Evolutionary conservation across 2,888 invertebrate genomes (phyloP), one percentile per base, ranked within the genome.

Genomic region (Caenorhabditis sp.): DNA sequence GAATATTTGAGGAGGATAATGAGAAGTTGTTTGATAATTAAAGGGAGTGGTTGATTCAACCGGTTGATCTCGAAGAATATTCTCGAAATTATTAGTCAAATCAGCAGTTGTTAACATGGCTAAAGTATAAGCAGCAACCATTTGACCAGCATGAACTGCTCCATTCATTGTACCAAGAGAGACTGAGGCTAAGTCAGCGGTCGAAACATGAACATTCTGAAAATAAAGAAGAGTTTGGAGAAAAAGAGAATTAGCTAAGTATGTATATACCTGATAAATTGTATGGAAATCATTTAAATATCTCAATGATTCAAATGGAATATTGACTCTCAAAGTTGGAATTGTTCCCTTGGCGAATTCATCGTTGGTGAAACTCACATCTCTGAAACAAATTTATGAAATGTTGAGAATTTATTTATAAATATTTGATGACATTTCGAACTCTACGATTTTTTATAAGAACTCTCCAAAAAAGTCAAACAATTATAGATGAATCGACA

Each of bases 141-240:
- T 17, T 14, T 78, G 36, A 10, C 80, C 83, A 1, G 78, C 58
- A 25, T 75, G 53, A 12, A 83, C 70, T 5, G 83, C 83, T 59
- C 83, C 83, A 57, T 83, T 83, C 82, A 82, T 83, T 57, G 79
- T 78, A 8, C 83, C 83, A 23, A 78, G 66, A 23, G 80, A 76
- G 5, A 31, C 62, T 1, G 70, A 71, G 1, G 77, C 70, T 17
- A 81, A 59, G 62, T 83, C 83, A 25, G 83, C 76, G 0, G 81
- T 77, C 10, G 83, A 81, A 49, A 83, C 80, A 61, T 76, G 71
- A 17, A 80, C 63, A 59, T 74, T 72, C 57, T 78, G 60, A 27
- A 43, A 25, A 17, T 43, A 12, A 20, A 10, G 4, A 31, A 31
- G 31, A 31, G 4, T 31, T 31, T 31, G 4, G 31, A 31, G 31